Percentiles rank a stretch among this genome's conserved stretches.
These are phyloP conservation scores for Tupaia chinensis DNA, from an alignment of 2,113 vertebrate species.

Conservation along the genomic window DNA sequence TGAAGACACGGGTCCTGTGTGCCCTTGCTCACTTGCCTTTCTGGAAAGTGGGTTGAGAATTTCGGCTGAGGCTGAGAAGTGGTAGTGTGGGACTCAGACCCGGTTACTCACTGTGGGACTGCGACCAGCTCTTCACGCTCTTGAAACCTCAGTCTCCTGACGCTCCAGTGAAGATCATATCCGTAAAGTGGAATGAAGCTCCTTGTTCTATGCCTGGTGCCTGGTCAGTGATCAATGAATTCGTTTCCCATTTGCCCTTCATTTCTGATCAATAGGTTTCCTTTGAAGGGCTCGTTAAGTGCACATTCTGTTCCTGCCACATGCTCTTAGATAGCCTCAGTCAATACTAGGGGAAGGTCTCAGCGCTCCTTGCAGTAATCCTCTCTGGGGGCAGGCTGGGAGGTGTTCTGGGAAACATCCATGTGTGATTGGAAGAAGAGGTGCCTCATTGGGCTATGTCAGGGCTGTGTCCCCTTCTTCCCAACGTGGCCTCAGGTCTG, in stretches of 20 bases:
- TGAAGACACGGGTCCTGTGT: too few relatives aligned
- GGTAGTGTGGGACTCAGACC: rapidly evolving
- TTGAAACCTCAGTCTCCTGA: background rate
- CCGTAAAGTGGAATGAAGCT: background rate
- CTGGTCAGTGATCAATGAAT: background rate
- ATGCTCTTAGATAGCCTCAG: background rate
- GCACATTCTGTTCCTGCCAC: background rate
- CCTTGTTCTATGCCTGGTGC: background rate
- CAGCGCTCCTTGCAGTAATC: background rate
- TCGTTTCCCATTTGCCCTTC: background rate
- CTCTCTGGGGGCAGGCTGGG: background rate
- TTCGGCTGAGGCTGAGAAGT: background rate
- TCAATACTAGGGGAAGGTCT: background rate
- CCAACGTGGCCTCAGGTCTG: background rate
- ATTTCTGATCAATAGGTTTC: background rate
- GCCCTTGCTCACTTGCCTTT: background rate
- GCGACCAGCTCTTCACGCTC: background rate
- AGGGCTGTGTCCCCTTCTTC: background rate
- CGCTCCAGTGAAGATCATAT: background rate
- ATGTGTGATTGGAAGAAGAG: rapidly evolving
- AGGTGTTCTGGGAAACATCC: background rate
- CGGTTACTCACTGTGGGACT: background rate
- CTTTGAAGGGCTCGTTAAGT: background rate
- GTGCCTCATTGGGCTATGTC: too few relatives aligned
- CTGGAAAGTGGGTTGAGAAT: background rate